Evolutionary conservation across 2,113 vertebrate species (phyloP).

Genomic region (Abramis brama): DNA sequence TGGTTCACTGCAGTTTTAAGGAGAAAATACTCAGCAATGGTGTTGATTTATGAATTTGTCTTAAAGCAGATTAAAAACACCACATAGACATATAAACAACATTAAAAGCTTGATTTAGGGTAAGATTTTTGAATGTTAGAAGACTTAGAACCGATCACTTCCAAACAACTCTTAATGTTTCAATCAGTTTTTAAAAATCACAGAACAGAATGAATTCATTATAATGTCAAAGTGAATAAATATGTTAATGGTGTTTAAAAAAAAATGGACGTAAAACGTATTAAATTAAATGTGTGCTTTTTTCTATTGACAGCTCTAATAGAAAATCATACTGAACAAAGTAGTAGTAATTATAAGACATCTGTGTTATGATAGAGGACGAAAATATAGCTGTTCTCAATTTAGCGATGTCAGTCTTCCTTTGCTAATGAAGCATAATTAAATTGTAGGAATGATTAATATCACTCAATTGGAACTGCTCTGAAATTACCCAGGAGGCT

Average conservation of each 20-base stretch:
- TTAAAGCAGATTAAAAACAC: no score
- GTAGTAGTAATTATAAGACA: not conserved
- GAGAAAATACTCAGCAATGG: no score
- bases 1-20: no score
- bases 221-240: not conserved
- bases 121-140: no score
- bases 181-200: not conserved
- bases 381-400: not conserved
- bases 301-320: not conserved
- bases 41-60: no score
- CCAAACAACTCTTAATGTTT: not conserved
- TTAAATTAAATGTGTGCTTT: not conserved
- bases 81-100: no score
- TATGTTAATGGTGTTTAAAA: not conserved
- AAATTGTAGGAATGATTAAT: not conserved
- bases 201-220: not conserved
- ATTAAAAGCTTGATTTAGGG: no score
- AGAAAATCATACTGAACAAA: not conserved
- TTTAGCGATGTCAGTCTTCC: not conserved
- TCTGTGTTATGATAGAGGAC: not conserved
- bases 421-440: constrained; percentile 10
- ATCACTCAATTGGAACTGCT: not conserved
- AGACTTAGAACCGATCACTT: no score
- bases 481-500: constrained; percentile 6
- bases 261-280: not conserved